Percentiles rank a stretch among this genome's conserved stretches.
Conservation (phyloP, 2,113 vertebrate genomes). For the Periophthalmodon schlosseri region DNA sequence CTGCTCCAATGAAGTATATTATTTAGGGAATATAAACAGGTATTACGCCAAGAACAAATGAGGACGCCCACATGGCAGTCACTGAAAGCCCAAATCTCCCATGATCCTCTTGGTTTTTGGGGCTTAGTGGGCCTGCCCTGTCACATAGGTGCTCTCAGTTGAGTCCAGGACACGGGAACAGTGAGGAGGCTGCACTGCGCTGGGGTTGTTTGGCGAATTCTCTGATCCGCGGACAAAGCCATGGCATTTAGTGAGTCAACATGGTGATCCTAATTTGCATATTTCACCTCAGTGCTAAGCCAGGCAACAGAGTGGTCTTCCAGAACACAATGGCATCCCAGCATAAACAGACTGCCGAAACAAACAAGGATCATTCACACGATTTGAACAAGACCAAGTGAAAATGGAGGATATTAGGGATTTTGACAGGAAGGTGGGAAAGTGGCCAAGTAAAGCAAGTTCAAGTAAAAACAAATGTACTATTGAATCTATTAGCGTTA, state of each 20-base stretch:
- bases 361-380: constrained; percentile 40
- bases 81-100: constrained; percentile 31
- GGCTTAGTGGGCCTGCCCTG: constrained; percentile 44
- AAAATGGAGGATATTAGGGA: neutral
- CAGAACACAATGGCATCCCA: constrained; percentile 36
- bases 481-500: neutral
- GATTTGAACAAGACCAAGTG: constrained; percentile 36
- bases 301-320: constrained; percentile 20
- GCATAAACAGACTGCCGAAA: constrained; percentile 26
- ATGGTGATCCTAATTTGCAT: constrained; percentile 59
- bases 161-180: constrained; percentile 31
- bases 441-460: too few relatives aligned
- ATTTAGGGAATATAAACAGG: constrained; percentile 15
- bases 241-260: constrained; percentile 46
- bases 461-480: neutral
- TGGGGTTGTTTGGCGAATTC: constrained; percentile 29
- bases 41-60: constrained; percentile 13
- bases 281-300: constrained; percentile 47
- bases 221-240: constrained; percentile 35
- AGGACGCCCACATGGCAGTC: constrained; percentile 36
- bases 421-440: neutral
- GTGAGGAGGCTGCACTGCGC: constrained; percentile 22
- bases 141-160: constrained; percentile 41
- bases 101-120: constrained; percentile 35
- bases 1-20: constrained; percentile 18